phyloP scores from a whole-genome alignment of 2,113 vertebrate genomes.

The Mormoops blainvillei region DNA sequence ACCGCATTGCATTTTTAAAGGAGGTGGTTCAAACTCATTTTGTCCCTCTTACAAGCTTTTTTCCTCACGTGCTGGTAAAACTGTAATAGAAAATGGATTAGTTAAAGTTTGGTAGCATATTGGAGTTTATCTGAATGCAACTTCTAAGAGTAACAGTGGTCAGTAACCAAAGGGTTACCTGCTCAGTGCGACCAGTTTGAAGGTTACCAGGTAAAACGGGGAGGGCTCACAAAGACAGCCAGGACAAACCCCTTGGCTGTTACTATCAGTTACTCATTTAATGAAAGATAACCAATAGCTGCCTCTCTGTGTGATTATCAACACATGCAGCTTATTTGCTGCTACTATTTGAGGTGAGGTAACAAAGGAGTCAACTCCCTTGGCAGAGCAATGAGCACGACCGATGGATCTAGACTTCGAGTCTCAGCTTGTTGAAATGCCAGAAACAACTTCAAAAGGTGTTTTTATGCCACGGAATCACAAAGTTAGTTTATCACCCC shows the following conservation, averaged over 20 bases:
- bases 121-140: neutral
- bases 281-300: neutral
- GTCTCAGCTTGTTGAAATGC: neutral
- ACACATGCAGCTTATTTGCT: neutral
- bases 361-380: neutral
- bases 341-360: neutral
- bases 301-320: neutral
- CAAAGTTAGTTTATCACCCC: neutral
- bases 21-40: neutral
- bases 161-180: neutral
- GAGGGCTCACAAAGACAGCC: neutral
- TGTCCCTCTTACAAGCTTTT: neutral
- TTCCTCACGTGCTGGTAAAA: neutral
- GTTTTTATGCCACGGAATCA: neutral
- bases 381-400: neutral
- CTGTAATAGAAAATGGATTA: neutral
- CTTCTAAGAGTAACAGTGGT: neutral
- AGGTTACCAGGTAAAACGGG: neutral
- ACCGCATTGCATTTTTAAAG: neutral
- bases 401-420: neutral
- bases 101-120: neutral
- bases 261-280: neutral
- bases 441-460: neutral
- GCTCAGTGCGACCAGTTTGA: neutral
- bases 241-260: neutral